Evolutionary conservation across 2,888 invertebrate species (phyloP).

Genomic region (Drosophila testacea): DNA sequence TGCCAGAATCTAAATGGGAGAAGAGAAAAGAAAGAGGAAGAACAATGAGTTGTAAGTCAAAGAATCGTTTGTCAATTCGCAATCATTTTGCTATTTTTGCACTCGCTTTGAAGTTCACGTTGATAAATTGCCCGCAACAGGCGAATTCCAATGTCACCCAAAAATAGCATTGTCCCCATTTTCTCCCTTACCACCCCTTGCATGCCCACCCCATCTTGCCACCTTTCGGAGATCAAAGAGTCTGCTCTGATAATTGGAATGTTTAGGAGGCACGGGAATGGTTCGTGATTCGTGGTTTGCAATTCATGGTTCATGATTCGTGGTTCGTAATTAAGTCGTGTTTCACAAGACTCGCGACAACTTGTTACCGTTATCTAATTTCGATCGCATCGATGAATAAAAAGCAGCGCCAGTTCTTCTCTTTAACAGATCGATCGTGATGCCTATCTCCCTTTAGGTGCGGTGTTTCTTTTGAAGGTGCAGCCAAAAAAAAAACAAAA

Average conservation of each 20-base stretch:
- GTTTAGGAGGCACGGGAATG: slow-evolving; percentile 25
- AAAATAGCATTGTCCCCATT: slow-evolving; percentile 53
- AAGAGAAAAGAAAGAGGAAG: slow-evolving; percentile 16
- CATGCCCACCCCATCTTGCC: neutral
- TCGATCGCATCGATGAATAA: slow-evolving; percentile 56
- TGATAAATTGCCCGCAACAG: slow-evolving; percentile 47
- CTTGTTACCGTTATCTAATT: slow-evolving; percentile 83
- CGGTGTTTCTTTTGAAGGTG: slow-evolving; percentile 50
- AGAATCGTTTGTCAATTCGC: slow-evolving; percentile 36
- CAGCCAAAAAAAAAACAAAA: slow-evolving; percentile 9
- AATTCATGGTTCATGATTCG: slow-evolving; percentile 6
- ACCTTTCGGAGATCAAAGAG: slow-evolving; percentile 11
- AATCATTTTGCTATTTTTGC: slow-evolving; percentile 56
- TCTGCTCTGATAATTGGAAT: slow-evolving; percentile 15
- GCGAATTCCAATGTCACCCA: slow-evolving; percentile 57
- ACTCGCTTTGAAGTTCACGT: slow-evolving; percentile 62
- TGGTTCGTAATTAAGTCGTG: slow-evolving; percentile 83
- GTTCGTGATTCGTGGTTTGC: slow-evolving; percentile 13
- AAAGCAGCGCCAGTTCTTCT: slow-evolving; percentile 20
- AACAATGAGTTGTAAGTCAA: too few relatives aligned
- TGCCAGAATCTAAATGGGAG: slow-evolving; percentile 92
- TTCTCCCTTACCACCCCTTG: neutral
- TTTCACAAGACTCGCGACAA: slow-evolving; percentile 83
- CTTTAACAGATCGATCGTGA: slow-evolving; percentile 27
- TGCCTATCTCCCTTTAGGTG: slow-evolving; percentile 45